Conservation (phyloP, 2,888 invertebrate species). For the Dendrolimus houi region DNA sequence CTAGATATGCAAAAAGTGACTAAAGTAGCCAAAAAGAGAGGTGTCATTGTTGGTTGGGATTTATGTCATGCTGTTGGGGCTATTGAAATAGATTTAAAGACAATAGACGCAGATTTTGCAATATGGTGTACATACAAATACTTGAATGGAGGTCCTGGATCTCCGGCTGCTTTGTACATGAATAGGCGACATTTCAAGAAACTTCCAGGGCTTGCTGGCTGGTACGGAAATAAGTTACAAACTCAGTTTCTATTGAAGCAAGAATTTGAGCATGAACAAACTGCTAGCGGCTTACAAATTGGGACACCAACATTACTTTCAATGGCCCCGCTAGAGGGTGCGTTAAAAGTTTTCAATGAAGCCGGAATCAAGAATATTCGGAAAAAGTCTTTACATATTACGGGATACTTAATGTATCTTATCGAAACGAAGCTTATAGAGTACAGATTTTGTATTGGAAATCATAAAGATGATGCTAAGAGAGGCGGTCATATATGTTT, state of each 20-base stretch:
- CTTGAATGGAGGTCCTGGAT: constrained; percentile 57
- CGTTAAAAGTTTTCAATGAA: constrained; percentile 43
- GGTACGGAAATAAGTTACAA: constrained; percentile 50
- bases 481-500: constrained; percentile 57
- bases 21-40: constrained; percentile 38
- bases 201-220: constrained; percentile 49
- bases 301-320: constrained; percentile 48
- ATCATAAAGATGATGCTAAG: constrained; percentile 35
- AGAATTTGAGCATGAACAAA: constrained; percentile 50
- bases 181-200: constrained; percentile 48
- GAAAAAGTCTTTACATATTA: constrained; percentile 54
- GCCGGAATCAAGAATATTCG: constrained; percentile 47
- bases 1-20: constrained; percentile 50
- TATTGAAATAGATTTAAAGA: constrained; percentile 44
- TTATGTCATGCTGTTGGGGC: constrained; percentile 52
- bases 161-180: constrained; percentile 44
- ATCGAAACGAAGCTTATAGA: constrained; percentile 37
- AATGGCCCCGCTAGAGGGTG: constrained; percentile 52
- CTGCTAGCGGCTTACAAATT: constrained; percentile 55
- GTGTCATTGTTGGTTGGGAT: constrained; percentile 57
- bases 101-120: constrained; percentile 54
- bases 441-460: constrained; percentile 48
- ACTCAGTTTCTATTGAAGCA: constrained; percentile 48
- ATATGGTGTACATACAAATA: constrained; percentile 66
- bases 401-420: constrained; percentile 52